Conservation (phyloP, 2,888 invertebrate species). For the Athalia cordata region DNA sequence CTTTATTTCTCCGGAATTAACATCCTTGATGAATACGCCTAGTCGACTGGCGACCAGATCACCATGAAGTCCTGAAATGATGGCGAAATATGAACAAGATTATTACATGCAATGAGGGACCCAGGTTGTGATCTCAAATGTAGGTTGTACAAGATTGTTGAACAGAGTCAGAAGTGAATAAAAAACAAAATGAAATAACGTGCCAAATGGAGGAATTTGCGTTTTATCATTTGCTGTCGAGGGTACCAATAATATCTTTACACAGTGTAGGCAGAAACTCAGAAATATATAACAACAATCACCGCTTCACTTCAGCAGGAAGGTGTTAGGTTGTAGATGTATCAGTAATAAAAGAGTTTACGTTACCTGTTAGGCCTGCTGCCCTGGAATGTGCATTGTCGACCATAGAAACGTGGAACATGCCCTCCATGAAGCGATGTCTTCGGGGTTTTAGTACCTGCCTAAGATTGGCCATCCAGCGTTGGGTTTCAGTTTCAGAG, state of each 20-base stretch:
- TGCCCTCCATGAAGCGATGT: slow-evolving; percentile 74
- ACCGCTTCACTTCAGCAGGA: neutral
- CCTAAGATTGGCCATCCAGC: slow-evolving; percentile 79
- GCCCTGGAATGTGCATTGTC: slow-evolving; percentile 79
- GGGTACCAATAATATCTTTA: too few relatives aligned
- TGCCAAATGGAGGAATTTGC: too few relatives aligned
- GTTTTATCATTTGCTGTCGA: too few relatives aligned
- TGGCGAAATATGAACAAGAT: too few relatives aligned
- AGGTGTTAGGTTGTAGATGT: neutral
- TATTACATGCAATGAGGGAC: too few relatives aligned
- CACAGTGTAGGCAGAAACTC: too few relatives aligned
- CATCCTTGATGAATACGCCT: slow-evolving; percentile 77
- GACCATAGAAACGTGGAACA: slow-evolving; percentile 79
- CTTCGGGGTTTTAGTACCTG: slow-evolving; percentile 71
- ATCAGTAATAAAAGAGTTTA: neutral
- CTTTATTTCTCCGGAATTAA: slow-evolving; percentile 74
- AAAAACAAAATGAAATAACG: too few relatives aligned
- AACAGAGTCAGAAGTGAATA: too few relatives aligned
- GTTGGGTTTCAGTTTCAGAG: slow-evolving; percentile 80
- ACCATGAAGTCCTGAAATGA: slow-evolving; percentile 75
- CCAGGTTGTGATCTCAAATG: too few relatives aligned
- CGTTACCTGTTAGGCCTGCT: slow-evolving; percentile 75
- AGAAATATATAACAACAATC: neutral
- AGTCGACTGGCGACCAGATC: slow-evolving; percentile 75
- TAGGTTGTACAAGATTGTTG: too few relatives aligned